Evolutionary conservation across 30 jellyfish, hydroid and myxozoan genomes (phyloP).

Genomic region (Catostylus mosaicus): DNA sequence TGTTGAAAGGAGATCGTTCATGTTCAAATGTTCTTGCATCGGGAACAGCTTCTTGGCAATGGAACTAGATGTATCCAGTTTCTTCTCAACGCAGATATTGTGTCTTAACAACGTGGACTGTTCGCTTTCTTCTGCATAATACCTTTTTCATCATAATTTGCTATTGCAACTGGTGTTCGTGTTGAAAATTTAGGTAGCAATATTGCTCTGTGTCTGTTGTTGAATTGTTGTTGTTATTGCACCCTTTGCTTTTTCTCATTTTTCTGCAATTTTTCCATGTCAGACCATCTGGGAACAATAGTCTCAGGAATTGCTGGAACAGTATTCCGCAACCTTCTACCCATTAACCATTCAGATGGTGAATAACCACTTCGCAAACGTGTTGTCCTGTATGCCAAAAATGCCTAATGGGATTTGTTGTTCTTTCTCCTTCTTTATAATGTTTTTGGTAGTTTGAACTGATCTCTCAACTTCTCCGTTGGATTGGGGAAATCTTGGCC

Average conservation of each 20-base stretch:
- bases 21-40: constrained; percentile 20
- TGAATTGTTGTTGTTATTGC: constrained; percentile 23
- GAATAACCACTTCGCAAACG: constrained; percentile 24
- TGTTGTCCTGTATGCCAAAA: constrained; percentile 2
- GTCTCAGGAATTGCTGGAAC: background rate
- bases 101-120: constrained; percentile 2
- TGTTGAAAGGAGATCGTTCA: constrained; percentile 19
- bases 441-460: background rate
- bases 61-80: constrained; percentile 21
- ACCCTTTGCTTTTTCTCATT: background rate
- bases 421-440: constrained; percentile 10
- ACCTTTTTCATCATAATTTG: constrained; percentile 8
- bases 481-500: background rate
- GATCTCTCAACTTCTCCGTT: background rate
- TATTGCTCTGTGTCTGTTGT: constrained; percentile 7
- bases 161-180: background rate
- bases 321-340: constrained; percentile 12
- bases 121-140: constrained; percentile 3
- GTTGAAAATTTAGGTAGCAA: constrained; percentile 20
- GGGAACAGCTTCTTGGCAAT: constrained; percentile 23
- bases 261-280: background rate
- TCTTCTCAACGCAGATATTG: constrained; percentile 10
- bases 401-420: background rate
- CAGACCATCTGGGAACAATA: constrained; percentile 9
- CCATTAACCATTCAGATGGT: constrained; percentile 32